These are phyloP conservation scores for Tetramorium parvispinum DNA, from an alignment of 1,140 invertebrate genomes.

Conservation along the genomic window DNA sequence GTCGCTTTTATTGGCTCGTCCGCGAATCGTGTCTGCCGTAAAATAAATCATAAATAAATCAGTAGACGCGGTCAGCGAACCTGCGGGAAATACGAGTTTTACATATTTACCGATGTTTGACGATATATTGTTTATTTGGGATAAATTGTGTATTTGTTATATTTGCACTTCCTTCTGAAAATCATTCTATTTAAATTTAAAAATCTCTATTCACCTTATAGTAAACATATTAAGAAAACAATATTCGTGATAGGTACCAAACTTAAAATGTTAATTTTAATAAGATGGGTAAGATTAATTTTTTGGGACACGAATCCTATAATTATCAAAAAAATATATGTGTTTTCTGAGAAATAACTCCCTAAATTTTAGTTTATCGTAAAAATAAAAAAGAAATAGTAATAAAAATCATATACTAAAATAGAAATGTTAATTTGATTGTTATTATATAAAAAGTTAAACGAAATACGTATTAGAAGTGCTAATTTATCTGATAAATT, in stretches of 20 bases:
- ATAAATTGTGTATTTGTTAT: neutral
- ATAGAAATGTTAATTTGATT: neutral
- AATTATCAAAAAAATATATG: neutral
- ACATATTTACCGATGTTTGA: constrained; percentile 4
- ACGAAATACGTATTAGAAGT: neutral
- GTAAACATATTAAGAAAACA: neutral
- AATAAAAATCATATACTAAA: neutral
- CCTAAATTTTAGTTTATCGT: neutral
- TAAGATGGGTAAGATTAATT: neutral
- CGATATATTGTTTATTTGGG: neutral
- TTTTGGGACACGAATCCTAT: neutral
- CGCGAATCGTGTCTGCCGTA: constrained; percentile 39
- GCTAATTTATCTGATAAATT: neutral
- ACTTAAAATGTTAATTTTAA: neutral
- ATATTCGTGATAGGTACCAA: neutral
- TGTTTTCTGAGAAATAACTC: neutral
- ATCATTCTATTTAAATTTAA: neutral
- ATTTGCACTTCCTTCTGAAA: neutral
- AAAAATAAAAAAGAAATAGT: neutral
- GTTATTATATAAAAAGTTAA: neutral
- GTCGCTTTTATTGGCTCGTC: constrained; percentile 36
- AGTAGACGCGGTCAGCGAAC: neutral
- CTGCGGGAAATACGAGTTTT: constrained; percentile 22
- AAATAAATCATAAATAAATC: constrained; percentile 47
- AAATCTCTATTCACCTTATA: neutral